Percentiles rank a stretch among this genome's conserved stretches.
phyloP scores from a whole-genome alignment of 2,113 vertebrate genomes.

The Pelodiscus sinensis region DNA sequence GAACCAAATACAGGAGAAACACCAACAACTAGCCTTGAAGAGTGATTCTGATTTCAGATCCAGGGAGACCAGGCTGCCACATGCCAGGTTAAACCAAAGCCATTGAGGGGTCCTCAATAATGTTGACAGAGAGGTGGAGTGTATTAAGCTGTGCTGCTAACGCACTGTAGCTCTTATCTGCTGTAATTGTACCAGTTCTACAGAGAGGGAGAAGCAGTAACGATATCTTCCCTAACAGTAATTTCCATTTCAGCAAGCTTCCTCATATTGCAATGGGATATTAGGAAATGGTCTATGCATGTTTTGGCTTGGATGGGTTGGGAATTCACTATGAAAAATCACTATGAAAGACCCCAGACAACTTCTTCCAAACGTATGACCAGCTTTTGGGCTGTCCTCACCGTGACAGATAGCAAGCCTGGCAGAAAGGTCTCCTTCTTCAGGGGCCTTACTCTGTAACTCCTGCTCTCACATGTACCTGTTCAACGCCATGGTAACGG shows the following conservation, averaged over 20 bases:
- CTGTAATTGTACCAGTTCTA: not conserved
- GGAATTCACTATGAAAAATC: not conserved
- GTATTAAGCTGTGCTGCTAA: not conserved
- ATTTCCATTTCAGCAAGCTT: not conserved
- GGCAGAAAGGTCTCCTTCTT: not conserved
- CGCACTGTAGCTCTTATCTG: not conserved
- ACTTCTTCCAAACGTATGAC: accelerated
- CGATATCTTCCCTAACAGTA: not conserved
- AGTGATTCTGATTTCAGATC: not conserved
- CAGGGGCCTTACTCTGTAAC: not conserved
- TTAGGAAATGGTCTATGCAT: not conserved
- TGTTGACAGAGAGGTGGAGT: not conserved
- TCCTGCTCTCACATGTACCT: slow-evolving; percentile 80
- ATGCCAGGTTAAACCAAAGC: not conserved
- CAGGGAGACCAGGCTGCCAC: not conserved
- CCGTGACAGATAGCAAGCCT: not conserved
- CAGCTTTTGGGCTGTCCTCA: not conserved
- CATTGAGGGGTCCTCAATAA: not conserved
- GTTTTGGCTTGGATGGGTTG: accelerated
- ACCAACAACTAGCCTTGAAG: accelerated
- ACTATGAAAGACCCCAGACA: accelerated
- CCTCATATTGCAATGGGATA: not conserved
- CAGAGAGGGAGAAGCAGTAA: not conserved
- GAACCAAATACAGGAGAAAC: accelerated
- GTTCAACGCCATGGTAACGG: slow-evolving; percentile 98